These are phyloP conservation scores for Ostrea edulis DNA, from an alignment of 1,140 invertebrate species.

Conservation along the genomic window DNA sequence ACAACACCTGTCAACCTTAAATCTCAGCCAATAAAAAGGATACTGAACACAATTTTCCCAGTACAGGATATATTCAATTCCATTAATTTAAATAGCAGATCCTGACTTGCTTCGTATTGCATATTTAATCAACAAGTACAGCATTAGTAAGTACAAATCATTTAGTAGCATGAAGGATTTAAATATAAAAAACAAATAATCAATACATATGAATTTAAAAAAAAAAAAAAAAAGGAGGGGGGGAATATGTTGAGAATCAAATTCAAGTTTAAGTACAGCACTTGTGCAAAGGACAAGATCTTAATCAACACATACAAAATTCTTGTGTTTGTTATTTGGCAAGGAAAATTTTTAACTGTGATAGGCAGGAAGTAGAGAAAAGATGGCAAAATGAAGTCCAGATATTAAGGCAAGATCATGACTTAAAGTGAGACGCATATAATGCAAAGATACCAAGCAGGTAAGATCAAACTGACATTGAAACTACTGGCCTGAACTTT, in stretches of 20 bases:
- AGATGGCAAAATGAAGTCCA: background rate
- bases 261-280: no score
- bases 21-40: background rate
- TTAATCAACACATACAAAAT: background rate
- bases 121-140: background rate
- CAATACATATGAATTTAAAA: no score
- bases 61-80: background rate
- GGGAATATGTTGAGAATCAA: no score
- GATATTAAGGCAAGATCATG: constrained; percentile 13
- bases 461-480: background rate
- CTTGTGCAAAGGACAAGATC: no score
- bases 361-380: background rate
- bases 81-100: no score
- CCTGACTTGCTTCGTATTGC: background rate
- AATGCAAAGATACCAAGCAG: background rate
- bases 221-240: no score
- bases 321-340: background rate
- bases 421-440: background rate
- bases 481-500: constrained; percentile 23
- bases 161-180: no score
- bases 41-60: background rate
- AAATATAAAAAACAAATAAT: no score
- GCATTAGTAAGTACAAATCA: no score
- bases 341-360: background rate
- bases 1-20: background rate